phyloP scores from a whole-genome alignment of 2,113 vertebrate genomes.

The Atherinomorus stipes region DNA sequence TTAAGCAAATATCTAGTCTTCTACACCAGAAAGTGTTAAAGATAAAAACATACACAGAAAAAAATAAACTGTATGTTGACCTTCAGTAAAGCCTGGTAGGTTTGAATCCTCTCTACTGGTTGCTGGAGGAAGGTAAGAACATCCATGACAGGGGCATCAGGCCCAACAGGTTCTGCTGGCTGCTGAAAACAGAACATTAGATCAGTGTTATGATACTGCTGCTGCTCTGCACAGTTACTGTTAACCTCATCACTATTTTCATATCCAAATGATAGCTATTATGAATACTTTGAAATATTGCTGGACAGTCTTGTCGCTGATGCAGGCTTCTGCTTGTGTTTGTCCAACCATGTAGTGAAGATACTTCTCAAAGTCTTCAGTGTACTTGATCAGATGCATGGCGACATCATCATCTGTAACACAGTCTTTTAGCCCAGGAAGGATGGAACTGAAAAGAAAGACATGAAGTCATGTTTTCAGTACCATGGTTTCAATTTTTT shows the following conservation, averaged over 20 bases:
- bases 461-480: not conserved
- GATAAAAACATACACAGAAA: not conserved
- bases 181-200: slow-evolving; percentile 42
- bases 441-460: slow-evolving; percentile 77
- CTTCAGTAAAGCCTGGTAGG: slow-evolving; percentile 94
- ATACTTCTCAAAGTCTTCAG: slow-evolving; percentile 89
- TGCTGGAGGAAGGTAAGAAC: slow-evolving; percentile 91
- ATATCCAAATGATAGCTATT: not conserved
- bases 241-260: not conserved
- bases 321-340: slow-evolving; percentile 89
- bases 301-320: slow-evolving; percentile 88
- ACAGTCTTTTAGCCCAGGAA: slow-evolving; percentile 85
- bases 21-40: no score
- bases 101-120: slow-evolving; percentile 91
- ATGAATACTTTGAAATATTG: slow-evolving; percentile 90
- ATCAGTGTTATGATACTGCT: not conserved
- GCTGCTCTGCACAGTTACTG: not conserved
- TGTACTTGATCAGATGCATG: slow-evolving; percentile 90
- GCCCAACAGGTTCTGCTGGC: slow-evolving; percentile 68
- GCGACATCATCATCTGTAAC: slow-evolving; percentile 94
- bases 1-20: no score
- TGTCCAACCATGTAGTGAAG: slow-evolving; percentile 93
- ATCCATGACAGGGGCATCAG: slow-evolving; percentile 81
- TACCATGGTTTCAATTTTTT: not conserved
- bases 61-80: slow-evolving; percentile 68